Percentiles rank a stretch among this genome's conserved stretches.
phyloP scores from a whole-genome alignment of 2,888 invertebrate genomes.

The Aphidius colemani region DNA sequence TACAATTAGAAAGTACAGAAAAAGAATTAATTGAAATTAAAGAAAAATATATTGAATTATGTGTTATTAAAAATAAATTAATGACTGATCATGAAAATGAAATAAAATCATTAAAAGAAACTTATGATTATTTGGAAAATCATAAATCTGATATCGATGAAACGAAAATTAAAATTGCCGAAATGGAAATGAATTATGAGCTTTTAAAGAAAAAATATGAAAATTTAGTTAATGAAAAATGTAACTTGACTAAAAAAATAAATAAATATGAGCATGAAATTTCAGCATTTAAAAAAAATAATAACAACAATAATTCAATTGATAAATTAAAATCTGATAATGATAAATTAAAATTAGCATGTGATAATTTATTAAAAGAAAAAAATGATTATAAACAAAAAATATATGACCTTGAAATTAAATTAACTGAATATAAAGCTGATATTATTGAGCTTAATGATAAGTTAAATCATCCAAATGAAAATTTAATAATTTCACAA shows the following conservation, averaged over 20 bases:
- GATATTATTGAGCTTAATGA: conserved; percentile 52
- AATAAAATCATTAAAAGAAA: conserved; percentile 61
- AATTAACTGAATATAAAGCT: conserved; percentile 53
- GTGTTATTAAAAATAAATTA: conserved; percentile 67
- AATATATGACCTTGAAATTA: conserved; percentile 63
- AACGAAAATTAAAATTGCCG: conserved; percentile 49
- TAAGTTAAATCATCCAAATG: conserved; percentile 44
- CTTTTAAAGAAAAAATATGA: conserved; percentile 50
- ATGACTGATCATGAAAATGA: conserved; percentile 65
- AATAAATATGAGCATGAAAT: conserved; percentile 41
- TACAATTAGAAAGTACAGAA: conserved; percentile 55
- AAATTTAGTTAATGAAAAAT: conserved; percentile 40
- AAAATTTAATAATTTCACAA: conserved; percentile 29
- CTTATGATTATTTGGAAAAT: conserved; percentile 42
- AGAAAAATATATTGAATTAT: conserved; percentile 62
- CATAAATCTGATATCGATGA: conserved; percentile 46
- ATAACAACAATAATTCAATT: conserved; percentile 37
- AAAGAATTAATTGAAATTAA: conserved; percentile 53
- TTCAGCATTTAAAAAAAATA: conserved; percentile 37
- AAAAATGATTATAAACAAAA: conserved; percentile 59
- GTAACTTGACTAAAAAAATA: conserved; percentile 40
- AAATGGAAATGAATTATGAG: conserved; percentile 51
- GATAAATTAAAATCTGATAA: conserved; percentile 44
- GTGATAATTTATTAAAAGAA: conserved; percentile 44
- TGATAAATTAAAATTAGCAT: conserved; percentile 44